phyloP scores from a whole-genome alignment of 2,888 invertebrate genomes.

The Metellina segmentata region DNA sequence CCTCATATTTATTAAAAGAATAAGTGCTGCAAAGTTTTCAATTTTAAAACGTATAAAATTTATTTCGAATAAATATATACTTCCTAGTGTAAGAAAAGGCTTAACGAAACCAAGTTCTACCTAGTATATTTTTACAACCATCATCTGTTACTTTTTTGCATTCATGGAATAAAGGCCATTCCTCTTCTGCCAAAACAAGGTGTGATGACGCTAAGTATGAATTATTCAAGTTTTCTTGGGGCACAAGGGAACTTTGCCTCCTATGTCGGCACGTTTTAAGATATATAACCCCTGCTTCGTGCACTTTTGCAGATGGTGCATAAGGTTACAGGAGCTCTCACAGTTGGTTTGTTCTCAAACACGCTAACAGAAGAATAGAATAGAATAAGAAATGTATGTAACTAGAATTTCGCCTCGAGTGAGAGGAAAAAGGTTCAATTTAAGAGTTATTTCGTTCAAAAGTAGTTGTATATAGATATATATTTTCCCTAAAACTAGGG shows the following conservation, averaged over 20 bases:
- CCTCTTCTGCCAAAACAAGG: conserved; percentile 10
- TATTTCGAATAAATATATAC: neutral
- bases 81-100: neutral
- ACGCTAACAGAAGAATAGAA: neutral
- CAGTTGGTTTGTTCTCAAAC: neutral
- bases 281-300: neutral
- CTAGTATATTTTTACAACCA: neutral
- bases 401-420: neutral
- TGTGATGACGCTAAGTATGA: conserved; percentile 50
- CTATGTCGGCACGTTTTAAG: conserved; percentile 18
- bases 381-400: conserved; percentile 20
- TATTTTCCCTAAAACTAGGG: too few relatives aligned
- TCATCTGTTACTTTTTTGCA: conserved; percentile 1
- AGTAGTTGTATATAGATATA: too few relatives aligned
- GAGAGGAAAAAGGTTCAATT: neutral
- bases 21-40: neutral
- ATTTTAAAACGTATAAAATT: neutral
- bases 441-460: too few relatives aligned
- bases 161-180: conserved; percentile 16
- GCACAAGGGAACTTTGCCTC: neutral
- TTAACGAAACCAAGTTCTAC: neutral
- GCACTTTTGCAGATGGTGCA: neutral
- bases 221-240: conserved; percentile 27
- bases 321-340: neutral
- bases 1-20: too few relatives aligned